Percentiles rank a stretch among this genome's conserved stretches.
Evolutionary conservation across 2,113 vertebrate species (phyloP).

Genomic region (Cairina moschata): DNA sequence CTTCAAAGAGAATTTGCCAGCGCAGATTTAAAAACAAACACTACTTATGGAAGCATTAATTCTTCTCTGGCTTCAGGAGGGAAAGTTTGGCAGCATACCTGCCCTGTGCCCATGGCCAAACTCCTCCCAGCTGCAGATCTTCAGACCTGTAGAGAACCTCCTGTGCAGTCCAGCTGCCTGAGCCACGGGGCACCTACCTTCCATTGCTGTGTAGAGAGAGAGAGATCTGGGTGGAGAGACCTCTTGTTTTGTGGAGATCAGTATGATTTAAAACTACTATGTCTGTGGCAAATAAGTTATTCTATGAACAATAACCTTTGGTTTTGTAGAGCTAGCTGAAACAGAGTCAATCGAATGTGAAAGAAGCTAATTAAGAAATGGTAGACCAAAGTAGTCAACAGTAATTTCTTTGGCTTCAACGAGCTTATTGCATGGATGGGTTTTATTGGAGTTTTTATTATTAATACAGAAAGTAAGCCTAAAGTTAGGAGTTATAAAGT

Average conservation of each 20-base stretch:
- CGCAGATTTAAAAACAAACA: neutral
- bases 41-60: neutral
- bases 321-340: constrained; percentile 35
- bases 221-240: neutral
- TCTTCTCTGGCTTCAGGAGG: neutral
- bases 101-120: neutral
- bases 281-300: neutral
- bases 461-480: neutral
- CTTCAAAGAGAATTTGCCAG: neutral
- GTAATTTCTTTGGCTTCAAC: constrained; percentile 48
- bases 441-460: constrained; percentile 36
- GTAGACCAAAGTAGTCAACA: constrained; percentile 7
- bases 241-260: neutral
- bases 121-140: neutral
- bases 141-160: constrained; percentile 17
- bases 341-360: constrained; percentile 36
- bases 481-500: neutral
- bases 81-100: neutral
- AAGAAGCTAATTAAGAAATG: constrained; percentile 46
- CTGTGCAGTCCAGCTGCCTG: constrained; percentile 27
- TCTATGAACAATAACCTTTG: constrained; percentile 9
- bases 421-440: constrained; percentile 40
- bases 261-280: neutral
- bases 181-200: neutral
- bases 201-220: neutral